Evolutionary conservation across 2,888 invertebrate species (phyloP), one percentile per base, ranked within the genome.

Genomic region (Macrophya annulata): DNA sequence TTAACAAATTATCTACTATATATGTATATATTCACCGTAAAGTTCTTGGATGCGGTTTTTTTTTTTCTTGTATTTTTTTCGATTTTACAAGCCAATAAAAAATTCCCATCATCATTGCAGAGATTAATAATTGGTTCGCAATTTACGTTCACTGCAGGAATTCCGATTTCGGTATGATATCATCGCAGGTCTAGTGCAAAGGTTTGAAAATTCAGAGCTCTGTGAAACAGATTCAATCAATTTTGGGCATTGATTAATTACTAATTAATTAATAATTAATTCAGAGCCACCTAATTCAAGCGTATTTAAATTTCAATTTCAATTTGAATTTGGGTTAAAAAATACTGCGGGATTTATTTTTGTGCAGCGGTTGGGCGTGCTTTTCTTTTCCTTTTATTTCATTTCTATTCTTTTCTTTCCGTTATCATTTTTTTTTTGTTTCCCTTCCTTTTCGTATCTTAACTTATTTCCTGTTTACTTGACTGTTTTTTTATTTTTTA

Each of bases 321-420:
- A 45, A 68, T 84, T 68, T 59, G 82, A 86, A 71, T 51, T 55
- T 17, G 86, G 83, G 62, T 86, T 83, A 48, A 86, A 87, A 86
- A 86, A 87, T 86, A 87, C 86, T 85, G 72, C 68, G 85, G 84
- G 45, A 86, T 84, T 85, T 40, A 86, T 81, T 86, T 68, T 85
- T 72, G 72, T 85, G 85, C 85, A 82, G 85, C 85, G 83, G 72
- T 81, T 83, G 59, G 77, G 77, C 79, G 40, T 77, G 21, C 55
- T 55, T 40, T 71, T 81, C 51, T 37, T 43, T 40, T 15, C 37
- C 25, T 9, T 62, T 45, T 5, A 2, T 15, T 81, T 62, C 37
- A 4, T 37, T 43, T 65, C n/a, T 31, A 0, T 9, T n/a, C 3
- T 59, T 5, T 31, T 37, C 4, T 5, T 12, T 76, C 45, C n/a